These are phyloP conservation scores for Poecilia velifera DNA, from an alignment of 2,797 vertebrate species.

Conservation along the genomic window DNA sequence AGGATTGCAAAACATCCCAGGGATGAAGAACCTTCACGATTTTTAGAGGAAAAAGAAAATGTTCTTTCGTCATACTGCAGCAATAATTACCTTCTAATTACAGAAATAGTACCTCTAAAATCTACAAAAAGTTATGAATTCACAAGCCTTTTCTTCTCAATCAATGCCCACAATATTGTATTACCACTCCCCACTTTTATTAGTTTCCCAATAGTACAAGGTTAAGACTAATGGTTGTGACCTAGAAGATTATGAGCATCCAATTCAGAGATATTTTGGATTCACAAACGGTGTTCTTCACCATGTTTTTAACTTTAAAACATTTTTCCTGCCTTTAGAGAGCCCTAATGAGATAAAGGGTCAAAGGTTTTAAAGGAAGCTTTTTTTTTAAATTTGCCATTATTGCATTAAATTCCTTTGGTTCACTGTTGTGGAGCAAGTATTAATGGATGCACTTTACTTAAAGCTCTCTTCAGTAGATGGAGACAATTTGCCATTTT, in stretches of 20 bases:
- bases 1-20: neutral
- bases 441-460: neutral
- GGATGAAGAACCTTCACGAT: no score
- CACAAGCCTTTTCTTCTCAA: neutral
- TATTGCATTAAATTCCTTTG: slow-evolving; percentile 33
- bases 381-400: slow-evolving; percentile 10
- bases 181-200: neutral
- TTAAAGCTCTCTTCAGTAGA: neutral
- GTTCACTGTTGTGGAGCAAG: slow-evolving; percentile 7
- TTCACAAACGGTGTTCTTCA: neutral
- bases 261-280: neutral
- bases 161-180: neutral
- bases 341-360: neutral
- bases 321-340: neutral
- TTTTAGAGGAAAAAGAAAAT: neutral
- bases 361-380: slow-evolving; percentile 5
- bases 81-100: neutral
- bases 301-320: neutral
- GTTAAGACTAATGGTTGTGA: neutral
- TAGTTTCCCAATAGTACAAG: neutral
- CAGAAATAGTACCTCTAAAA: neutral
- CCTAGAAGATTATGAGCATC: neutral
- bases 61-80: neutral
- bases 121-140: neutral
- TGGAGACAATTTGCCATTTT: neutral